These are phyloP conservation scores for Lasioglossum villosulum DNA, from an alignment of 2,888 invertebrate genomes.

Conservation along the genomic window DNA sequence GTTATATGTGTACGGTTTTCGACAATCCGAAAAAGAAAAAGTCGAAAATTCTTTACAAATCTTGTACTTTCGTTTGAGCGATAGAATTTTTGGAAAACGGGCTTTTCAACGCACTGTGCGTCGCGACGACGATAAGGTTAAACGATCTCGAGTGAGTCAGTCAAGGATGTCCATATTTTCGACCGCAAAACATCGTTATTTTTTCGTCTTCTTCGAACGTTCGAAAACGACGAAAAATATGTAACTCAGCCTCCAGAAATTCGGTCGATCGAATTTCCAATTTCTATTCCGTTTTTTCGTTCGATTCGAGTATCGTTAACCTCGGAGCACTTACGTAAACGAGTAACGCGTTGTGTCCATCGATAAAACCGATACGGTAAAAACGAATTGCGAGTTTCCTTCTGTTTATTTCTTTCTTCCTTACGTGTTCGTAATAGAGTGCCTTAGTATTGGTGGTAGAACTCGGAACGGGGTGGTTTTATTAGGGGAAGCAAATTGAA, in stretches of 20 bases:
- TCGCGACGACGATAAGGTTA: neutral
- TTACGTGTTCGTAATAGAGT: neutral
- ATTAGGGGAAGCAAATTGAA: neutral
- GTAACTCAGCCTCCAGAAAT: neutral
- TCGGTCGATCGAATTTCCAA: slow-evolving; percentile 20
- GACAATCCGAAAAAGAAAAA: too few relatives aligned
- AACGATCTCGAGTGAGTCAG: neutral
- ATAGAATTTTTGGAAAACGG: neutral
- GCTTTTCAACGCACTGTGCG: neutral
- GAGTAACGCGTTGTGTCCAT: slow-evolving; percentile 5
- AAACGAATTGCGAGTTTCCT: neutral
- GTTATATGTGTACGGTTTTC: too few relatives aligned
- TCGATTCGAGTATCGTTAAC: slow-evolving; percentile 23
- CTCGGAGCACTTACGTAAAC: slow-evolving; percentile 46
- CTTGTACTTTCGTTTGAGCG: neutral
- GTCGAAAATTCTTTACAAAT: neutral
- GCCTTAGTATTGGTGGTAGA: neutral
- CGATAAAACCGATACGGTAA: slow-evolving; percentile 1
- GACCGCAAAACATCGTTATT: neutral
- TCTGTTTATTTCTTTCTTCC: neutral
- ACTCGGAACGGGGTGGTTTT: neutral
- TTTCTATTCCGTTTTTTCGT: slow-evolving; percentile 18
- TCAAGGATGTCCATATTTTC: slow-evolving; percentile 23
- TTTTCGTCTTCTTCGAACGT: neutral
- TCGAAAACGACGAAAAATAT: neutral